Percentiles rank a stretch among this genome's conserved stretches.
phyloP scores from a whole-genome alignment of 2,113 vertebrate genomes.

The Heloderma charlesbogerti region DNA sequence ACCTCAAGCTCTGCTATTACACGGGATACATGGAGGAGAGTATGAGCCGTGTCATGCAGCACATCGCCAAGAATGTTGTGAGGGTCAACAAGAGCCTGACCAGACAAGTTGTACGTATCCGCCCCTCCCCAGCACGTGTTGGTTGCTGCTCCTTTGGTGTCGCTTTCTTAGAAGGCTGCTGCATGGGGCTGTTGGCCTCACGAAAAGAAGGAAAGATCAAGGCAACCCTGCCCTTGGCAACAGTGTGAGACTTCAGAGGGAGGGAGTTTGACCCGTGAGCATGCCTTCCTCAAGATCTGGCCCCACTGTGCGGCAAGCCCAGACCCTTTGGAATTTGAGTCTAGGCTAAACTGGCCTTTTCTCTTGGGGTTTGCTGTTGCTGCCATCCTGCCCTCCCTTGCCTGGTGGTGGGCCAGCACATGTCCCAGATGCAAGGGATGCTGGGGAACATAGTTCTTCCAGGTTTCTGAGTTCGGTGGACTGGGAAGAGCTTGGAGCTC shows the following conservation, averaged over 20 bases:
- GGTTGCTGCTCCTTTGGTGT: not conserved
- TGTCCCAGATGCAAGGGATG: not conserved
- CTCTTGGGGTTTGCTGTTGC: not conserved
- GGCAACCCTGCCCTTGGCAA: not conserved
- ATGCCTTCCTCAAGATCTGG: not conserved
- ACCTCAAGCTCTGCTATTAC: slow-evolving; percentile 86
- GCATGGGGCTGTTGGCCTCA: not conserved
- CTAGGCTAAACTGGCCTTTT: not conserved
- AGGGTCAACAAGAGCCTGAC: slow-evolving; percentile 83
- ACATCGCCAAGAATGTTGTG: slow-evolving; percentile 91
- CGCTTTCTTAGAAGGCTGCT: not conserved
- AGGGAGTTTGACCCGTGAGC: not conserved
- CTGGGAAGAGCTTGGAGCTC: no score
- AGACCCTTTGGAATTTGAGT: not conserved
- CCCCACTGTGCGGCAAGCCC: not conserved
- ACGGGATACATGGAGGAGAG: slow-evolving; percentile 84
- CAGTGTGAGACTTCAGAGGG: not conserved
- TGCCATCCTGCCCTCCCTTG: not conserved
- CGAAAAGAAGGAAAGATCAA: not conserved
- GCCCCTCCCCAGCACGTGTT: rapidly evolving
- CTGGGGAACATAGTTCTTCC: not conserved
- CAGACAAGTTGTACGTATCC: slow-evolving; percentile 85
- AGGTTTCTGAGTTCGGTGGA: no score
- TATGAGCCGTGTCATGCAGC: slow-evolving; percentile 84
- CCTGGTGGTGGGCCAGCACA: not conserved